These are phyloP conservation scores for Regulus satrapa DNA, from an alignment of 2,113 vertebrate genomes.

Conservation along the genomic window DNA sequence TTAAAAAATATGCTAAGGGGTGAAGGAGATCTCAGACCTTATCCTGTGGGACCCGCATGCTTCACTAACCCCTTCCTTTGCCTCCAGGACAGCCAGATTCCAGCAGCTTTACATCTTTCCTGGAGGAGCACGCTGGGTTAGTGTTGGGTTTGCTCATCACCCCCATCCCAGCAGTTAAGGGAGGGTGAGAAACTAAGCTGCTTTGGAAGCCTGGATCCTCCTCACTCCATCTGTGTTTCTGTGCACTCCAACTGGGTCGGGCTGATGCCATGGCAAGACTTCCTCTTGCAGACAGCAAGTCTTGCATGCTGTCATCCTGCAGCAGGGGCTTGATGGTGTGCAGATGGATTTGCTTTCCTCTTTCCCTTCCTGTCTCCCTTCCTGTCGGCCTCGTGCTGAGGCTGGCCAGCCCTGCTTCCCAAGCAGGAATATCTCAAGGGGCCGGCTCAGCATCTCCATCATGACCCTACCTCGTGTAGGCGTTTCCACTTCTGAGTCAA, in stretches of 20 bases:
- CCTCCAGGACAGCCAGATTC: not conserved
- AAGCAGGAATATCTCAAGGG: not conserved
- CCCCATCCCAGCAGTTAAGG: not conserved
- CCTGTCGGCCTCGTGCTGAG: not conserved
- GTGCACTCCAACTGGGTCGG: not conserved
- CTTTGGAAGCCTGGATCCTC: not conserved
- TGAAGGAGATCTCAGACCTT: not conserved
- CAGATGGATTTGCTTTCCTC: not conserved
- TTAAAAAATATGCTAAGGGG: not conserved
- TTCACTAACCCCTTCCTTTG: not conserved
- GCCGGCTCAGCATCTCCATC: rapidly evolving
- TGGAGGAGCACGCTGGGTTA: not conserved
- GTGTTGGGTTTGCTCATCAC: not conserved
- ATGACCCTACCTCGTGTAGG: not conserved
- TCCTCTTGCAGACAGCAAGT: not conserved
- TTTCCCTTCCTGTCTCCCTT: not conserved
- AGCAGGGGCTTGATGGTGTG: not conserved
- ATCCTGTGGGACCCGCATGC: not conserved
- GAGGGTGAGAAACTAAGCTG: not conserved
- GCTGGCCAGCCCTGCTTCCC: not conserved
- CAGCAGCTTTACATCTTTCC: rapidly evolving
- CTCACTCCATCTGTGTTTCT: not conserved
- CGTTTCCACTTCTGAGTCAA: not conserved
- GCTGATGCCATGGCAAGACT: slow-evolving; percentile 12
- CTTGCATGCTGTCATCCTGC: not conserved